Conservation (phyloP, 2,797 vertebrate genomes). For the Sarcoramphus papa region DNA sequence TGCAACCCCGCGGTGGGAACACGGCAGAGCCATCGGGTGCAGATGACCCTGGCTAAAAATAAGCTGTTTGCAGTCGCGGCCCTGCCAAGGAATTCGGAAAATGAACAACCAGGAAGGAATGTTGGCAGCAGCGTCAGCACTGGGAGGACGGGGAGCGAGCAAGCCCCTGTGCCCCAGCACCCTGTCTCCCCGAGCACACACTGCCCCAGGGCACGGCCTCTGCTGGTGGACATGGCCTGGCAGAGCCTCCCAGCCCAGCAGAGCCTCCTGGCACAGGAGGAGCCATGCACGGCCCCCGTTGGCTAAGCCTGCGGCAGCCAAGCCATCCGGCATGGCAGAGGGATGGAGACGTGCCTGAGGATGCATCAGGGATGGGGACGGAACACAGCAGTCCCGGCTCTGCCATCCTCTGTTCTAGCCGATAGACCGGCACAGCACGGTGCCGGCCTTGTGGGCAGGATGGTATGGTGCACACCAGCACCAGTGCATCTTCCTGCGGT, state of each 20-base stretch:
- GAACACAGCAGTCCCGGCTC: accelerated
- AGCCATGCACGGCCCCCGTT: background rate
- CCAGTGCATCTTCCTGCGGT: background rate
- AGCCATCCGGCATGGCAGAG: background rate
- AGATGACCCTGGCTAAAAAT: slow-evolving; percentile 89
- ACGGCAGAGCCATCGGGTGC: slow-evolving; percentile 74
- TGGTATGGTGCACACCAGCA: accelerated
- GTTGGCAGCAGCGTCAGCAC: slow-evolving; percentile 62
- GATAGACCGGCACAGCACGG: background rate
- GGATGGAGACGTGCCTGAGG: background rate
- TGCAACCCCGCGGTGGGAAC: slow-evolving; percentile 72
- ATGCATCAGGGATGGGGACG: background rate
- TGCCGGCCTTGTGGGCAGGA: background rate
- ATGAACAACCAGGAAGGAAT: slow-evolving; percentile 74
- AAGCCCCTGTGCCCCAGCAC: slow-evolving; percentile 44
- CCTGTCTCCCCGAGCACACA: background rate
- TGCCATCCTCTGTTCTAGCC: background rate
- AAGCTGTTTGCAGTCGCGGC: slow-evolving; percentile 82
- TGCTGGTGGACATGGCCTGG: background rate
- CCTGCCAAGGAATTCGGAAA: slow-evolving; percentile 85
- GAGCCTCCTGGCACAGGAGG: background rate
- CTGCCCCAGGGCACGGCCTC: background rate
- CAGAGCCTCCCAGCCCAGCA: background rate
- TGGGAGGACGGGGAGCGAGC: slow-evolving; percentile 48
- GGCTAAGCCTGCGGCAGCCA: background rate